Percentiles rank a stretch among this genome's conserved stretches.
Conservation (phyloP, 2,113 vertebrate genomes). For the Rynchops niger region DNA sequence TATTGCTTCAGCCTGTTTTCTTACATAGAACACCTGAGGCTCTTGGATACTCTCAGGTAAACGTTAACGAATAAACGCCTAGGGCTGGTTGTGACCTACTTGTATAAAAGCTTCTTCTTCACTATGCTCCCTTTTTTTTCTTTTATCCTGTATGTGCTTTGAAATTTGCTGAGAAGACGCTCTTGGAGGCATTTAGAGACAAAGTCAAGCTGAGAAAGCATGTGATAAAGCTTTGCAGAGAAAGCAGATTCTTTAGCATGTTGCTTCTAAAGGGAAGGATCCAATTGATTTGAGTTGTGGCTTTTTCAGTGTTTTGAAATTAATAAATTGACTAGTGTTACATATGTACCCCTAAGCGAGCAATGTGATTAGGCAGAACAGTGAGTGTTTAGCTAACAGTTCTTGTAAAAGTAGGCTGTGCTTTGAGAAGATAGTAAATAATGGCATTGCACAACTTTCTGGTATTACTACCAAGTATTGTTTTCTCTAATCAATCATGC, state of each 20-base stretch:
- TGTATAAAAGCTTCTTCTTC: neutral
- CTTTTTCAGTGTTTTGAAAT: neutral
- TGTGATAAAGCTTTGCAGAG: neutral
- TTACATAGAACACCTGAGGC: neutral
- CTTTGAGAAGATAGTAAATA: neutral
- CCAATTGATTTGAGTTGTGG: fast-evolving
- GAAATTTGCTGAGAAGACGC: neutral
- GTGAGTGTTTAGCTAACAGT: neutral
- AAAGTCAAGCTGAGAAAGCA: neutral
- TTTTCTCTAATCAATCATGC: neutral
- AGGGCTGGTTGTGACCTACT: neutral
- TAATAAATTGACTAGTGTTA: neutral
- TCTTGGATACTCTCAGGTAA: neutral
- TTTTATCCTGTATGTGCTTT: fast-evolving
- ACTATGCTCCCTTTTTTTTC: fast-evolving
- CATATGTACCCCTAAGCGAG: neutral
- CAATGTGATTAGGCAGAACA: neutral
- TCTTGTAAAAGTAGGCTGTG: neutral
- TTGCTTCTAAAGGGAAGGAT: neutral
- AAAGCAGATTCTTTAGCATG: fast-evolving
- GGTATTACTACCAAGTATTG: neutral
- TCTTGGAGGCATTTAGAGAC: neutral
- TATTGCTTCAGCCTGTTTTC: neutral
- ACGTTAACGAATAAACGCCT: neutral
- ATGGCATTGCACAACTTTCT: neutral